Percentiles rank a stretch among this genome's conserved stretches.
phyloP scores from a whole-genome alignment of 2,113 vertebrate genomes.

The Ardeotis arabs region DNA sequence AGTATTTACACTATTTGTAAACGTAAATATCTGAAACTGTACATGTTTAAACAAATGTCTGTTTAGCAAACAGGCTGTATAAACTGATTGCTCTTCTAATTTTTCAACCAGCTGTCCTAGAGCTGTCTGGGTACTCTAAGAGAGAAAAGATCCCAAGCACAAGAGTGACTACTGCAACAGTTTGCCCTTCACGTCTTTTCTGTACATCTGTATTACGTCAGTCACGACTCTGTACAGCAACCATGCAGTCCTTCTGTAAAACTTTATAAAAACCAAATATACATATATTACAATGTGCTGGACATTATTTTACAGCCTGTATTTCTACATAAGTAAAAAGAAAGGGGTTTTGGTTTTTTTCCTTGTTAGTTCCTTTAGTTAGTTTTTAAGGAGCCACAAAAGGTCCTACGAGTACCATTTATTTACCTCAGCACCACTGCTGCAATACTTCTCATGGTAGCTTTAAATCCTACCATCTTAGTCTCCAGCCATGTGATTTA shows the following conservation, averaged over 20 bases:
- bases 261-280: conserved; percentile 72
- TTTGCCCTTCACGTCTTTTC: conserved; percentile 23
- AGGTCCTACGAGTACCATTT: background rate
- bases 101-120: conserved; percentile 25
- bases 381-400: conserved; percentile 17
- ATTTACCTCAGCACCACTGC: background rate
- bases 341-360: conserved; percentile 18
- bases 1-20: conserved; percentile 82
- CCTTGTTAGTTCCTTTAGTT: conserved; percentile 27
- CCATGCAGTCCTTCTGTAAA: conserved; percentile 68
- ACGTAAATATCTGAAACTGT: conserved; percentile 78
- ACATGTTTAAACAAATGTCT: conserved; percentile 77
- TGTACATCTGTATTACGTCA: conserved; percentile 54
- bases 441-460: background rate
- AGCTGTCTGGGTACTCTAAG: conserved; percentile 41
- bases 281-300: conserved; percentile 76
- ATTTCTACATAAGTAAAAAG: conserved; percentile 46
- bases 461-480: background rate
- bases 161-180: background rate
- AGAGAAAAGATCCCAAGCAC: conserved; percentile 49
- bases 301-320: conserved; percentile 66
- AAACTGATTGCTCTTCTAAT: conserved; percentile 43
- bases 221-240: conserved; percentile 41
- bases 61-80: conserved; percentile 65
- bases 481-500: background rate